Conservation (phyloP, 2,888 invertebrate genomes). For the Achlya flavicornis region DNA sequence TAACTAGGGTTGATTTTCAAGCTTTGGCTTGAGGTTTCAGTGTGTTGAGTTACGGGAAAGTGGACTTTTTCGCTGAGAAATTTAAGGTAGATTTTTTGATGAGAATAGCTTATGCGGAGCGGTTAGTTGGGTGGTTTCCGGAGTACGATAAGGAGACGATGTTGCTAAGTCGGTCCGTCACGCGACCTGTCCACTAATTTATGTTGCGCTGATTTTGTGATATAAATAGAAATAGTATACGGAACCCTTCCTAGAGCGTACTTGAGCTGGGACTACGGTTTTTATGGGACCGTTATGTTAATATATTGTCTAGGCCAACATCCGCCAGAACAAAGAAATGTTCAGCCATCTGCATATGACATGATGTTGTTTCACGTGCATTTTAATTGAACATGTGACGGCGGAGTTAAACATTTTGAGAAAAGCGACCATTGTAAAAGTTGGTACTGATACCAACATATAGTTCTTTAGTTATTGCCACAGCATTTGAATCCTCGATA, state of each 20-base stretch:
- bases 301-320: slow-evolving; percentile 64
- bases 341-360: slow-evolving; percentile 23
- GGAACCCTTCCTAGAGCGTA: slow-evolving; percentile 54
- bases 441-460: neutral
- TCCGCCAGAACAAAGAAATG: slow-evolving; percentile 35
- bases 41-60: slow-evolving; percentile 50
- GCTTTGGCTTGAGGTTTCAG: slow-evolving; percentile 34
- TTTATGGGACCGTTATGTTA: slow-evolving; percentile 61
- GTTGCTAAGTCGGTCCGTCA: slow-evolving; percentile 77
- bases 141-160: slow-evolving; percentile 77
- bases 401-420: neutral
- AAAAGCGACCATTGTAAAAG: neutral
- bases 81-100: slow-evolving; percentile 59
- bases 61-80: slow-evolving; percentile 54
- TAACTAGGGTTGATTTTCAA: slow-evolving; percentile 63
- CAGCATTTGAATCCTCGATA: neutral
- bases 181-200: slow-evolving; percentile 82
- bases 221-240: slow-evolving; percentile 53
- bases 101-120: slow-evolving; percentile 40
- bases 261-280: slow-evolving; percentile 28
- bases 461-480: too few species aligned
- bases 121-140: slow-evolving; percentile 72
- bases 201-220: slow-evolving; percentile 81
- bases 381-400: slow-evolving; percentile 13
- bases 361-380: slow-evolving; percentile 11